Evolutionary conservation across 2,888 invertebrate species (phyloP), one percentile per base, ranked within the genome.

Genomic region (Cerastis leucographa): DNA sequence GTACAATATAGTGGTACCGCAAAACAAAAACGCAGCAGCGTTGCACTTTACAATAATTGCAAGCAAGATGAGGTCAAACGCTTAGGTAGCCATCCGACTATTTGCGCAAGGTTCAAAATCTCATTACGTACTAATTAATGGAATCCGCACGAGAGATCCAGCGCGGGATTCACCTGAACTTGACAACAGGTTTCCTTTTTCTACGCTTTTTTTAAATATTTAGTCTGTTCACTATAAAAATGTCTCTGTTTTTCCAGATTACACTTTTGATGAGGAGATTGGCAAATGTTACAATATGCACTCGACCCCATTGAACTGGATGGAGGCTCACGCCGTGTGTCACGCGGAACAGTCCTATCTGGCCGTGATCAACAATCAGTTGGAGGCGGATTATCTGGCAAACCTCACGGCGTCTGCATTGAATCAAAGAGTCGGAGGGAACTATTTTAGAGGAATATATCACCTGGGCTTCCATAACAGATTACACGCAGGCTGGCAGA

Each of bases 311-410:
- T 29, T 59, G 29, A 59, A 17, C 29, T 95, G 95, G 95, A 88
- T 87, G 0, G 93, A 94, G 0, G 95, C 95, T 0, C 89, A 91
- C 40, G 85, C 85, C 4, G 81, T 89, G 2, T 96, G 95, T 82
- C 86, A 85, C 35, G 88, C 91, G 1, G 95, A 95, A 74, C 91
- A 90, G 73, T 92, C 93, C 0, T 91, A 93, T 73, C 74, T 95
- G 44, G 93, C 93, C 29, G 51, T 1, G 54, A 69, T 14, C 29
- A 59, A 8, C 17, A 59, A 59, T 29, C 59, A 8, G 59, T 17
- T 29, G 29, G 59, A 59, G 56, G 59, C 59, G 17, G 59, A 29
- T 59, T 8, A 59, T 29, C 59, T 59, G 8, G 29, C 29, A 1
- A 29, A 8, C 17, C 8, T 59, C 29, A 29, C 59, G 29, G 17